Percentiles rank a stretch among this genome's conserved stretches.
Conservation (phyloP, 2,797 vertebrate genomes). For the Petrocephalus sullivani region DNA sequence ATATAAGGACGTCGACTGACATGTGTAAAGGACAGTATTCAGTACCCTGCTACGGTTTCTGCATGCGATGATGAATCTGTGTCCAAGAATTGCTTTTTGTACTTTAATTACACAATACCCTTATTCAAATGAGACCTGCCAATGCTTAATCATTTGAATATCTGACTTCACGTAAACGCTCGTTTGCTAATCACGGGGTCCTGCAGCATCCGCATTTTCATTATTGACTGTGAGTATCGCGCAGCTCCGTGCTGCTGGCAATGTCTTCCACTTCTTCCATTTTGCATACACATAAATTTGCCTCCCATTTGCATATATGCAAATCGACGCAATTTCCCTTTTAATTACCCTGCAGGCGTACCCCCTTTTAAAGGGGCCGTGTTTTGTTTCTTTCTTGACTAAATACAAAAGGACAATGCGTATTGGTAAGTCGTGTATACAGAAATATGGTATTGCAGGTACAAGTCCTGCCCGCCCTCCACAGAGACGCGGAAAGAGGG, state of each 20-base stretch:
- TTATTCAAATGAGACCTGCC: background rate
- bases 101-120: background rate
- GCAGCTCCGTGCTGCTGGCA: constrained; percentile 3
- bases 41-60: background rate
- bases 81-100: background rate
- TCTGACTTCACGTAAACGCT: background rate
- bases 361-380: constrained; percentile 11
- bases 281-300: constrained; percentile 52
- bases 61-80: constrained; percentile 1
- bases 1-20: background rate
- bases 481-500: background rate
- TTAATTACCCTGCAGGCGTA: constrained; percentile 63
- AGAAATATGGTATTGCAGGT: background rate
- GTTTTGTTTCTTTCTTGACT: background rate
- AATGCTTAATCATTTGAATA: background rate
- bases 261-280: constrained; percentile 33
- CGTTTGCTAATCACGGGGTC: background rate
- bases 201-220: background rate
- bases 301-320: constrained; percentile 70
- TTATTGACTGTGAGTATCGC: constrained; percentile 7
- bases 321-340: constrained; percentile 70
- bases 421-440: background rate
- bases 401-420: background rate
- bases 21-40: background rate
- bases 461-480: background rate